Evolutionary conservation across 2,113 vertebrate genomes (phyloP), one percentile per base, ranked within the genome.

Genomic region (Muscicapa adusta): DNA sequence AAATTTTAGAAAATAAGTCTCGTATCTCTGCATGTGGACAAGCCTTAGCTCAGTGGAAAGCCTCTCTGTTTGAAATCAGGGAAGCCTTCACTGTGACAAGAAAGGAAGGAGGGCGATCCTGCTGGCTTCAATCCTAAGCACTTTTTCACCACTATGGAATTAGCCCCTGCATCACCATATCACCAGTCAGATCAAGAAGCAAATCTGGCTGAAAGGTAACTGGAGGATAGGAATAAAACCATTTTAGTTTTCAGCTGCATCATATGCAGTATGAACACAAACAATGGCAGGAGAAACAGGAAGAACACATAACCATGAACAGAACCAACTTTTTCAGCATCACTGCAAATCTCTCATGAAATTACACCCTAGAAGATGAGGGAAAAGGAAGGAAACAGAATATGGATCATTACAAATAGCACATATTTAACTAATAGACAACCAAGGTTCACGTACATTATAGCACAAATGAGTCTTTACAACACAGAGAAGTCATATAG

Each of bases 121-220:
- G 24, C 40, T 71, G 6, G 0, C 42, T 72, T 87, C 68, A 74
- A 82, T 45, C 18, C 58, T 56, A 48, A 72, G 36, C 63, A 81
- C 26, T 42, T 66, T 73, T 51, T 40, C 50, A 57, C 8, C 53
- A 45, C 57, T 38, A 42, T 7, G 25, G 33, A 11, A 82, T 63
- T 18, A 93, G 61, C 26, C 56, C 47, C 74, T 84, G 42, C 17
- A 1, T 47, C 62, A 71, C 54, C 57, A 72, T 31, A 40, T 1
- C 38, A 34, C 33, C 65, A 91, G 54, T 15, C 72, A 77, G 65
- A 84, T 33, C 34, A 68, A 81, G 43, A 74, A 85, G 47, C 11
- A 66, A 50, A 47, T 71, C 48, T 65, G 36, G n/a, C 74, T 88
- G 53, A 88, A 94, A 93, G 57, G 57, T 53, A 89, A 76, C 74